Evolutionary conservation across 1,140 invertebrate species (phyloP).

Genomic region (Littorina saxatilis): DNA sequence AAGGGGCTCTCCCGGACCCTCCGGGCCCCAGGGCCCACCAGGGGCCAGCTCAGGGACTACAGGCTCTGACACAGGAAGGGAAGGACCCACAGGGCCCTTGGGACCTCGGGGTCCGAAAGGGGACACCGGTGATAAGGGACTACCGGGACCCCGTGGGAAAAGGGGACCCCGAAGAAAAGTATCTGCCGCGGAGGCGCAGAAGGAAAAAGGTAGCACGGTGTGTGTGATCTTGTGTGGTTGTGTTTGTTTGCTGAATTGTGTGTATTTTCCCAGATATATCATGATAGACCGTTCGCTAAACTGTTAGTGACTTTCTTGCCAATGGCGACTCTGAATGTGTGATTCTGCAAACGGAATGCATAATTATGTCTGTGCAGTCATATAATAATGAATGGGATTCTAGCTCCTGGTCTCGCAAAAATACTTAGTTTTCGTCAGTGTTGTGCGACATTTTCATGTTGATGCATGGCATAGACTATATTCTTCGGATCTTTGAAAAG

Average conservation of each 20-base stretch:
- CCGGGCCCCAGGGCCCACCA: conserved; percentile 8
- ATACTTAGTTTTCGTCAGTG: no score
- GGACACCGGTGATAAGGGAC: conserved; percentile 20
- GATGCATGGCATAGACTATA: no score
- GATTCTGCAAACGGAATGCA: no score
- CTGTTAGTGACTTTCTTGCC: no score
- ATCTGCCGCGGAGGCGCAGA: not conserved
- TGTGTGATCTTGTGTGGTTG: not conserved
- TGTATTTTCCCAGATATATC: not conserved
- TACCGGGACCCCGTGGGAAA: conserved; percentile 18
- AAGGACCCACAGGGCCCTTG: not conserved
- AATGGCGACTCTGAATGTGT: no score
- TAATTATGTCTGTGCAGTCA: no score
- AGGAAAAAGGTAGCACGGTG: conserved; percentile 8
- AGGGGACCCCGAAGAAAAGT: conserved; percentile 27
- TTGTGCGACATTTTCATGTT: no score
- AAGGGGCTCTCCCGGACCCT: not conserved
- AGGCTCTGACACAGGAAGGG: no score
- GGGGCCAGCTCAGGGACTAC: not conserved
- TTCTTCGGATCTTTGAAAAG: no score
- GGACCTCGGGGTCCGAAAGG: conserved; percentile 25
- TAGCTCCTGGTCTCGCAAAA: no score
- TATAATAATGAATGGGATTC: no score
- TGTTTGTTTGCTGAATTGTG: not conserved
- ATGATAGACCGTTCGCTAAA: no score